These are phyloP conservation scores for Paralichthys olivaceus DNA, from an alignment of 2,113 vertebrate genomes.

Conservation along the genomic window DNA sequence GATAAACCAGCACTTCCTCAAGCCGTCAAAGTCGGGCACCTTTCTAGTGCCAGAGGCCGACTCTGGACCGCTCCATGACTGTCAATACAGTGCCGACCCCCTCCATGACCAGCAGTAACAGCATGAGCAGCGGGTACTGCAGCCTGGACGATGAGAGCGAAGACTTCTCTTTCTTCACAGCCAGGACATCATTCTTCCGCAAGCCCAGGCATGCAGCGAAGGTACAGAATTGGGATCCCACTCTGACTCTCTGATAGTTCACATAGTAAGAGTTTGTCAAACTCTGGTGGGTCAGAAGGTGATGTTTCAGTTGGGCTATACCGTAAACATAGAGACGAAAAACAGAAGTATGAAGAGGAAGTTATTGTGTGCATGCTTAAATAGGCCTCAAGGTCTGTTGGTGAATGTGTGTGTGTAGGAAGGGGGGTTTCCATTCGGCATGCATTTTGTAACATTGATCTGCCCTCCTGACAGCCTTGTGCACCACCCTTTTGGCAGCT, in stretches of 20 bases:
- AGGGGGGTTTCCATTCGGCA: constrained; percentile 29
- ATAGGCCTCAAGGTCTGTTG: constrained; percentile 35
- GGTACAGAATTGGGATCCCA: constrained; percentile 79
- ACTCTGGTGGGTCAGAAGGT: background rate
- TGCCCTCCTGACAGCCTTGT: background rate
- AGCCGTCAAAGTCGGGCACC: constrained; percentile 25
- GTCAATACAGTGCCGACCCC: constrained; percentile 72
- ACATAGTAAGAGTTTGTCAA: background rate
- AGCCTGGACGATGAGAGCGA: constrained; percentile 96
- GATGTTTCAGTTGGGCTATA: constrained; percentile 1
- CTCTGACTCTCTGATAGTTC: background rate
- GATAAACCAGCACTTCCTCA: constrained; percentile 40
- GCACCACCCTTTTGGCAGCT: constrained; percentile 4
- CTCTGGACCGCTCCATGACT: constrained; percentile 69
- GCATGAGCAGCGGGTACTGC: constrained; percentile 98
- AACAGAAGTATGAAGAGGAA: constrained; percentile 76
- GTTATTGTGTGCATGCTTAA: constrained; percentile 41
- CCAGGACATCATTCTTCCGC: constrained; percentile 94
- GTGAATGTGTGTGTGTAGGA: constrained; percentile 8
- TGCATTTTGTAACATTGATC: constrained; percentile 41
- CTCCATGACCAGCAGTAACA: constrained; percentile 87
- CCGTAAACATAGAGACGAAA: constrained; percentile 25
- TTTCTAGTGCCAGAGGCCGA: constrained; percentile 5
- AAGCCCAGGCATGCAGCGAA: constrained; percentile 81
- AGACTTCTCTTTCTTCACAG: constrained; percentile 94